These are phyloP conservation scores for Etheostoma cragini DNA, from an alignment of 2,113 vertebrate species.

Conservation along the genomic window DNA sequence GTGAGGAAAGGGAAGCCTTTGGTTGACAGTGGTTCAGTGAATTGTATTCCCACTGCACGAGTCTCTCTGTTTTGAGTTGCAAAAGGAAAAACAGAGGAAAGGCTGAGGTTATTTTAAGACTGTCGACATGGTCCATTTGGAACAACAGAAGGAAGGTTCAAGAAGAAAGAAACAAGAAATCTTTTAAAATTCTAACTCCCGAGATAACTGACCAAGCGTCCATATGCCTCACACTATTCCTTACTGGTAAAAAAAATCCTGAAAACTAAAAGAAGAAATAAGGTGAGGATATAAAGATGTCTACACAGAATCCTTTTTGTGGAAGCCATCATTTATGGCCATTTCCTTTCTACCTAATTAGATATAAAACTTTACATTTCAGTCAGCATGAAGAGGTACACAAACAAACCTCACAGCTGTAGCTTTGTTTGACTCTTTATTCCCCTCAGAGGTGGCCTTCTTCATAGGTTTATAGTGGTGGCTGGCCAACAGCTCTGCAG, in stretches of 20 bases:
- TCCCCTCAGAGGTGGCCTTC: neutral
- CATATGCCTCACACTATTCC: neutral
- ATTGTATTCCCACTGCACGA: constrained; percentile 30
- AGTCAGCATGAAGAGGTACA: neutral
- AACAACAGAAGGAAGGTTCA: constrained; percentile 3
- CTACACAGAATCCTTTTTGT: neutral
- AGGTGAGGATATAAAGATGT: neutral
- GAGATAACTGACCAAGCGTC: neutral
- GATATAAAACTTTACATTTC: neutral
- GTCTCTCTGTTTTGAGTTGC: constrained; percentile 12
- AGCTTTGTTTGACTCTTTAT: constrained; percentile 14
- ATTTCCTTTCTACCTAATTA: neutral
- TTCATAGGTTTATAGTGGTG: neutral
- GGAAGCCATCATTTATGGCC: neutral
- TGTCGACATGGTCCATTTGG: constrained; percentile 12
- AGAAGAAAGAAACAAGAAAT: neutral
- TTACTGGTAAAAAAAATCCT: neutral
- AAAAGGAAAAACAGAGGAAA: constrained; percentile 13
- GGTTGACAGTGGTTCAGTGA: constrained; percentile 15
- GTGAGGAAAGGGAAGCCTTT: constrained; percentile 1
- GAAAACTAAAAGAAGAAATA: neutral
- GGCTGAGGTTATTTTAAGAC: constrained; percentile 37
- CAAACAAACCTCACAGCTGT: neutral
- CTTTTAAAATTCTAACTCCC: neutral
- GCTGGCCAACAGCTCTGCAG: constrained; percentile 12